A percentile compares a stretch with the other conserved stretches of the same genome.
These are phyloP conservation scores for Euzetes globulus DNA, from an alignment of 2,888 invertebrate species.

Conservation along the genomic window DNA sequence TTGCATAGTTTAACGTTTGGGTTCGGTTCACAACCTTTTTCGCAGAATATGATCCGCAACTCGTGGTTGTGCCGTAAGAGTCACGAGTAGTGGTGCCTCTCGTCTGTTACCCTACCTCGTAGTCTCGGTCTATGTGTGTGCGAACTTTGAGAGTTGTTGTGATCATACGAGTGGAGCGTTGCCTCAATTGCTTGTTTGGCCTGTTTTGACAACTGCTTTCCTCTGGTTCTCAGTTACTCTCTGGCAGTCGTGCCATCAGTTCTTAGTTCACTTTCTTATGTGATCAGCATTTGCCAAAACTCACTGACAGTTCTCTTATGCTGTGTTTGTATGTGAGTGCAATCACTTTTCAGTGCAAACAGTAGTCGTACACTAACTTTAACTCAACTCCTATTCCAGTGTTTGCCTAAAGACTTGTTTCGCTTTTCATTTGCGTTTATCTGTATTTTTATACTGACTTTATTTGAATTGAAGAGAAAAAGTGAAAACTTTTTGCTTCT, in stretches of 20 bases:
- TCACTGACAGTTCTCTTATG: background rate
- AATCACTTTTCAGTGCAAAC: conserved; percentile 5
- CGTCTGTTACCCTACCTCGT: background rate
- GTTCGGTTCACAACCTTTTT: background rate
- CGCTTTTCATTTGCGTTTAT: background rate
- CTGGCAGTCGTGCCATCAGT: background rate
- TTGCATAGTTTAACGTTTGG: background rate
- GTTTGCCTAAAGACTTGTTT: conserved; percentile 17
- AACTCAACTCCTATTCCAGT: background rate
- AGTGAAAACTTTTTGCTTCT: background rate
- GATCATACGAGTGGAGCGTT: background rate
- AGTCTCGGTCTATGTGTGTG: background rate
- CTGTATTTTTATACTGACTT: background rate
- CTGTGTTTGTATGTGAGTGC: background rate
- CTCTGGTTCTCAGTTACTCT: background rate
- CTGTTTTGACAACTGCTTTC: conserved; percentile 21
- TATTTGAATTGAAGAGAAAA: background rate
- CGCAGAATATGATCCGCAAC: conserved; percentile 3
- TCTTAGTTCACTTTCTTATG: background rate
- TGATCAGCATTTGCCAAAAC: background rate
- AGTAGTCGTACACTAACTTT: background rate
- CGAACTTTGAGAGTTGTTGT: no score
- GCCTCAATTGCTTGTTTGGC: conserved; percentile 13
- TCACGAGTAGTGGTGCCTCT: conserved; percentile 15
- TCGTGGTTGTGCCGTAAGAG: conserved; percentile 10